Conservation (phyloP, 2,797 vertebrate species). For the Graptemys geographica region DNA sequence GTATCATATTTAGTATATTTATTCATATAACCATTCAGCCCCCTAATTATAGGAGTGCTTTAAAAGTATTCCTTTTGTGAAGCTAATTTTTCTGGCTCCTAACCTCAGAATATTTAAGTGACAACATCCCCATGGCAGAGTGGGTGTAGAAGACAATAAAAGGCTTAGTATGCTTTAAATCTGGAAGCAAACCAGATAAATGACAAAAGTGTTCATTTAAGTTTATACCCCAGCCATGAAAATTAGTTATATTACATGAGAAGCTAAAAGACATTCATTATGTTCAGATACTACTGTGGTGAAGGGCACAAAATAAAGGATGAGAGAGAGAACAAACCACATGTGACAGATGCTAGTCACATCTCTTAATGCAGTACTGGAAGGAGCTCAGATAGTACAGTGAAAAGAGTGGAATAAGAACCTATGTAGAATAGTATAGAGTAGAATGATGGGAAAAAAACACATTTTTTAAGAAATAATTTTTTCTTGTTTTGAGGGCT, state of each 20-base stretch:
- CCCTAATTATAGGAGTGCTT: neutral
- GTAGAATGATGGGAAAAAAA: neutral
- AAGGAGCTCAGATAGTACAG: neutral
- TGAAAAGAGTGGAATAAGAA: neutral
- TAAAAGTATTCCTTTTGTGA: neutral
- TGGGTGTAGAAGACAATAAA: neutral
- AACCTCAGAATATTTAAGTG: neutral
- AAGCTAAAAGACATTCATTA: neutral
- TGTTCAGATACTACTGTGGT: neutral
- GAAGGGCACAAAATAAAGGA: neutral
- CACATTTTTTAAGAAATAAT: neutral
- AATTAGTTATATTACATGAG: neutral
- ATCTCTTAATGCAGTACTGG: neutral
- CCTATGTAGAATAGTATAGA: neutral
- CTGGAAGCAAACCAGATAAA: neutral
- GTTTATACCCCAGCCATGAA: neutral
- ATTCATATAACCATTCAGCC: neutral
- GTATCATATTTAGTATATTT: fast-evolving
- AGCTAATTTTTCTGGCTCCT: neutral
- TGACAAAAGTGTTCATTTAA: constrained; percentile 1
- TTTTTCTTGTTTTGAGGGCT: neutral
- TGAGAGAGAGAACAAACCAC: neutral
- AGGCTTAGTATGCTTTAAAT: neutral
- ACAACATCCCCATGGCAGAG: fast-evolving
- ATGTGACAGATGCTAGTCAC: neutral